phyloP scores from a whole-genome alignment of 2,888 invertebrate species.

The Himalopsyche japonica region DNA sequence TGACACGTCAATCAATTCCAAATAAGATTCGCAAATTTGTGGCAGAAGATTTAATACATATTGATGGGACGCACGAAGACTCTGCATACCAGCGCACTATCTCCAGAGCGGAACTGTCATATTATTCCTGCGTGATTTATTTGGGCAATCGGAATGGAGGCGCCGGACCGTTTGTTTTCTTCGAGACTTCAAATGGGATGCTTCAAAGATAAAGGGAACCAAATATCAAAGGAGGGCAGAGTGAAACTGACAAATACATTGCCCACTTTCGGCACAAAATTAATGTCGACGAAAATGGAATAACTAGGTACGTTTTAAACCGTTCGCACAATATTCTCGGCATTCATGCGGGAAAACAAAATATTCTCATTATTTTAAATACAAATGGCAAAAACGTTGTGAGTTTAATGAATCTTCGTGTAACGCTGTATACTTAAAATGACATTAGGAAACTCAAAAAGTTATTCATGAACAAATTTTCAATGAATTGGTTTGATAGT shows the following conservation, averaged over 20 bases:
- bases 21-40: background rate
- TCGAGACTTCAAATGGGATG: background rate
- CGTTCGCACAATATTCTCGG: background rate
- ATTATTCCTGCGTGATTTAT: constrained; percentile 27
- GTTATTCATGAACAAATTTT: too few relatives aligned
- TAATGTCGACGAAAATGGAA: background rate
- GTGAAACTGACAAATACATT: constrained; percentile 1
- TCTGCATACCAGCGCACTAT: constrained; percentile 9
- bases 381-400: too few relatives aligned
- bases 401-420: too few relatives aligned
- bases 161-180: constrained; percentile 23
- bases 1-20: background rate
- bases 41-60: background rate
- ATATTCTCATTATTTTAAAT: too few relatives aligned
- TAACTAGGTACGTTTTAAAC: background rate
- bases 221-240: background rate
- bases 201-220: background rate
- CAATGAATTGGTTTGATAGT: too few relatives aligned
- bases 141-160: constrained; percentile 29
- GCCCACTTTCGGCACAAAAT: background rate
- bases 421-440: too few relatives aligned
- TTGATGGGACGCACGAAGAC: constrained; percentile 3
- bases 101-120: constrained; percentile 18
- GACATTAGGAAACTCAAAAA: too few relatives aligned
- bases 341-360: too few relatives aligned